These are phyloP conservation scores for Nanorana parkeri DNA, from an alignment of 2,113 vertebrate species.

Conservation along the genomic window DNA sequence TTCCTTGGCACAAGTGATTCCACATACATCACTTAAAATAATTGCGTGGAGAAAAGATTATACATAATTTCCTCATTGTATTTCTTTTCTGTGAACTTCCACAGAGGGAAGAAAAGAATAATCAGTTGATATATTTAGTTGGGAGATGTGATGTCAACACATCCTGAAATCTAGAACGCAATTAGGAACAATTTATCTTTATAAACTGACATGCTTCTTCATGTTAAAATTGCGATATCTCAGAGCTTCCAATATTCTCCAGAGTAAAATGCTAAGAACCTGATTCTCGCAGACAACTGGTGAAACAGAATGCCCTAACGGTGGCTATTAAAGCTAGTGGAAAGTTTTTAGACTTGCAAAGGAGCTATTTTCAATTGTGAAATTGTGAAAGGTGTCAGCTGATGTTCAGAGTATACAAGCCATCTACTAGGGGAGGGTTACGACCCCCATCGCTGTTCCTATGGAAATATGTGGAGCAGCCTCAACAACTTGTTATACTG, in stretches of 20 bases:
- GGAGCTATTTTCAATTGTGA: neutral
- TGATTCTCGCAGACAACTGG: neutral
- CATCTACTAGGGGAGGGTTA: neutral
- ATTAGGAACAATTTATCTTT: slow-evolving; percentile 39
- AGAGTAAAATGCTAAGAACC: neutral
- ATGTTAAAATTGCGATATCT: neutral
- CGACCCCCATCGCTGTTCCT: neutral
- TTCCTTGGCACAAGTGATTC: neutral
- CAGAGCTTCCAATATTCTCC: slow-evolving; percentile 4
- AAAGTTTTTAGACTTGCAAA: slow-evolving; percentile 20
- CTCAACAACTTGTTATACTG: neutral
- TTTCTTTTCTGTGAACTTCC: neutral
- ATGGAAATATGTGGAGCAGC: neutral
- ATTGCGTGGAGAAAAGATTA: neutral
- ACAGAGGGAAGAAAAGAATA: neutral
- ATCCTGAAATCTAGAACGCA: neutral
- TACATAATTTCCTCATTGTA: neutral
- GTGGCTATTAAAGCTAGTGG: neutral
- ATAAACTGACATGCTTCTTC: neutral
- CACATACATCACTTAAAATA: neutral
- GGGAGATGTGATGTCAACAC: slow-evolving; percentile 11
- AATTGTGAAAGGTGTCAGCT: neutral
- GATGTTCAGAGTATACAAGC: neutral
- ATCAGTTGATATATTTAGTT: slow-evolving; percentile 27
- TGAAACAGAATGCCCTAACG: neutral